Conservation (phyloP, 1,140 invertebrate species). For the Copidosoma floridanum region DNA sequence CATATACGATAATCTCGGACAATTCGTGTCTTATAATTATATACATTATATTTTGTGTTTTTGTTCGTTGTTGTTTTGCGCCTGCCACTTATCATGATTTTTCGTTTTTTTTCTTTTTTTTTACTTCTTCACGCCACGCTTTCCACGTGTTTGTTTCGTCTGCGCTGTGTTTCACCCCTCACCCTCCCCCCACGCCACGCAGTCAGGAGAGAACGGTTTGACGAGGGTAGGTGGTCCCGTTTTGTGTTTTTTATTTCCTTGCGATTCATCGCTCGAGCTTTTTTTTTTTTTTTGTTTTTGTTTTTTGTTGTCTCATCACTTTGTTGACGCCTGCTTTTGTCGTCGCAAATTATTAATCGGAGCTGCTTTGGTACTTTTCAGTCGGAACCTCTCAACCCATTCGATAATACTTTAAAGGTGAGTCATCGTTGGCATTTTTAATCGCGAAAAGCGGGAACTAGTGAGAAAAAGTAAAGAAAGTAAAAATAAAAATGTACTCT, state of each 20-base stretch:
- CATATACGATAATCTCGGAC: neutral
- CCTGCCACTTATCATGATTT: constrained; percentile 38
- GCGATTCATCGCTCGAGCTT: constrained; percentile 1
- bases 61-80: constrained; percentile 19
- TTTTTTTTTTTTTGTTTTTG: constrained; percentile 12
- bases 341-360: too few species aligned
- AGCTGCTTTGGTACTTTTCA: constrained; percentile 42
- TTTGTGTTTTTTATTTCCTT: constrained; percentile 31
- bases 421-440: too few species aligned
- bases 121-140: constrained; percentile 49
- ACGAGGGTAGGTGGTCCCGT: constrained; percentile 61
- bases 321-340: too few species aligned
- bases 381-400: constrained; percentile 85
- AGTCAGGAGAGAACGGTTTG: constrained; percentile 63
- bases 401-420: constrained; percentile 68
- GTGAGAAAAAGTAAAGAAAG: too few species aligned
- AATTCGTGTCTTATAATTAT: too few species aligned
- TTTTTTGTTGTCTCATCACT: neutral
- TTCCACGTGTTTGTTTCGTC: too few species aligned
- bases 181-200: constrained; percentile 45
- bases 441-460: too few species aligned
- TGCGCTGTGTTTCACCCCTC: constrained; percentile 45
- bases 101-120: constrained; percentile 45
- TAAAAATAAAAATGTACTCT: neutral
- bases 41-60: too few species aligned